A percentile compares a stretch with the other conserved stretches of the same genome.
Evolutionary conservation across 2,113 vertebrate genomes (phyloP).

Genomic region (Oncorhynchus masou): DNA sequence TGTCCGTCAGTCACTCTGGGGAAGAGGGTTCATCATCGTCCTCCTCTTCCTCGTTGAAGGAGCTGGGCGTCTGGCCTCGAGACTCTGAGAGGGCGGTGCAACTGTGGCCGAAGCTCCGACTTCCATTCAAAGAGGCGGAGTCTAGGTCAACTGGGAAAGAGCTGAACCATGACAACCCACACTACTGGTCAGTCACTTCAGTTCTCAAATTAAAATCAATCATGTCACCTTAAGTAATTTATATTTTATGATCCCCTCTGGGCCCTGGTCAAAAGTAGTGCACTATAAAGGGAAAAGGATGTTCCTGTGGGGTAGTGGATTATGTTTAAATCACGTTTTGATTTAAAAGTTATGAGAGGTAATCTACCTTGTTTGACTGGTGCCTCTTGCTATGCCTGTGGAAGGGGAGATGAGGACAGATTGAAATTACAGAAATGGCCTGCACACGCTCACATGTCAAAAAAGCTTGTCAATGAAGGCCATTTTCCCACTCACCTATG

Average conservation of each 20-base stretch:
- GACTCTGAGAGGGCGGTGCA: conserved; percentile 78
- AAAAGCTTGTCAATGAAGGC: not conserved
- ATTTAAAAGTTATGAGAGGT: not conserved
- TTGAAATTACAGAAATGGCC: not conserved
- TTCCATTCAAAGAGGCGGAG: conserved; percentile 65
- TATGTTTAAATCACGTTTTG: not conserved
- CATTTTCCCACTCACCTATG: conserved; percentile 68
- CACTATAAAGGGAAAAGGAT: too few relatives aligned
- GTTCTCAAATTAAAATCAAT: not conserved
- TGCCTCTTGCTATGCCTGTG: conserved; percentile 78
- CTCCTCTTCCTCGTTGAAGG: conserved; percentile 81
- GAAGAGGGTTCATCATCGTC: conserved; percentile 81
- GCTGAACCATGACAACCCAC: conserved; percentile 53
- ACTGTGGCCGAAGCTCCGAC: conserved; percentile 71
- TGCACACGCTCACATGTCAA: not conserved
- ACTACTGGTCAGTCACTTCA: not conserved
- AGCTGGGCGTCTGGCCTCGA: conserved; percentile 81
- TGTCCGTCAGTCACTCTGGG: conserved; percentile 75
- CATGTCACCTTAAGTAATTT: too few relatives aligned
- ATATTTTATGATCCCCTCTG: too few relatives aligned
- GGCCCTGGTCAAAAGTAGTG: too few relatives aligned
- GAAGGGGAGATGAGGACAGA: conserved; percentile 16
- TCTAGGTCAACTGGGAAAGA: conserved; percentile 73
- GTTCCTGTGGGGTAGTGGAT: too few relatives aligned
- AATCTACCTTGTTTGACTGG: conserved; percentile 52